Base-by-base conservation (phyloP, 2,113 vertebrate genomes). In the Cromileptes altivelis region DNA sequence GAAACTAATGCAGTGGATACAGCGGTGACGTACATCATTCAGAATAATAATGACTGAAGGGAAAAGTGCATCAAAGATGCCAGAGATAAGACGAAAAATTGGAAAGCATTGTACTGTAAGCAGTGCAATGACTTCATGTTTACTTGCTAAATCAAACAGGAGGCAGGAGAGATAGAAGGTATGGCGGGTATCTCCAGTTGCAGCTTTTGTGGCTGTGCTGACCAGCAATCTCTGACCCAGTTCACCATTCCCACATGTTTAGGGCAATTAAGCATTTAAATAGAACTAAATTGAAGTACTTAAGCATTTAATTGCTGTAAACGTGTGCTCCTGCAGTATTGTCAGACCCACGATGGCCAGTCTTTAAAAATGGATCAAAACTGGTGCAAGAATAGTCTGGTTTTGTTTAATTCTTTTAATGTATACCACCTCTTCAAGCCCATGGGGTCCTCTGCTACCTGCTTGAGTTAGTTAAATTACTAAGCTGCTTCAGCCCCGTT, bases 1-100 rank as follows among this genome's bases (percentile, higher is more conserved):
- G 40, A 65, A 21, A 52, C 50, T 42, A 53, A 60, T 47, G 9
- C 14, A 9, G 12, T 47, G 37, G 15, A 37, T 53, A 49, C 17
- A 49, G 4, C 0, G 0, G 21, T 40, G 82, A 69, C 8, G 68
- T 42, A 74, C 1, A 11, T 7, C 42, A 71, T 50, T 57, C 42
- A 42, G 53, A 78, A 45, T 61, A 72, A 23, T 53, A n/a, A 5
- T 30, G 37, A 14, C 81, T 60, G 60, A n/a, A 53, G 47, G 33
- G 61, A 79, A 17, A 25, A 11, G 14, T 13, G 30, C 67, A 80
- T 57, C 37, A 57, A 37, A 49, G 37, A 17, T 14, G 5, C 56
- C 11, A 47, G 47, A 79, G n/a, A 67, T 60, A 50, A 49, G n/a
- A 17, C 12, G 11, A 40, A 19, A 6, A n/a, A 0, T 27, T 23